A percentile compares a stretch with the other conserved stretches of the same genome.
Evolutionary conservation across 1,140 invertebrate genomes (phyloP).

Genomic region (Penaeus indicus): DNA sequence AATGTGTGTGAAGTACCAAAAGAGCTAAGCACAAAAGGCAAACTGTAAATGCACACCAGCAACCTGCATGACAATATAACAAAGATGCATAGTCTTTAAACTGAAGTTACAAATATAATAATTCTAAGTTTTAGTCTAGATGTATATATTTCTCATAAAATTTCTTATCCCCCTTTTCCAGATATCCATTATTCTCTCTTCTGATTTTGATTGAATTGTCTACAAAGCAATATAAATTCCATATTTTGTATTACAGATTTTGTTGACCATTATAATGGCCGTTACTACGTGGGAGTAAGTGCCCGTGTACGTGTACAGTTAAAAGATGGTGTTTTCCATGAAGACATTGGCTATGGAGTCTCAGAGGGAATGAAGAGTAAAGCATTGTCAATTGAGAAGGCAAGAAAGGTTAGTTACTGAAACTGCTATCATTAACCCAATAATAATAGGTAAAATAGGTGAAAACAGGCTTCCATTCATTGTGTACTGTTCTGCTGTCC

Average conservation of each 20-base stretch:
- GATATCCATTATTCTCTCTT: neutral
- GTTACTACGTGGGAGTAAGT: constrained; percentile 73
- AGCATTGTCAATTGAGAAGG: constrained; percentile 72
- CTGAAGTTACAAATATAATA: too few species aligned
- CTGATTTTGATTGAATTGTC: neutral
- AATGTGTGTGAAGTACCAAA: too few species aligned
- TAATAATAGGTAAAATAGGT: neutral
- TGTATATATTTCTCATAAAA: too few species aligned
- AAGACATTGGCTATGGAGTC: constrained; percentile 74
- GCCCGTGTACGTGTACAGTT: constrained; percentile 72
- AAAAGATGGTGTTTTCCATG: constrained; percentile 73
- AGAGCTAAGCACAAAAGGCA: too few species aligned
- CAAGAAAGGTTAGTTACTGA: constrained; percentile 69
- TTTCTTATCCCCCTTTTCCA: too few species aligned
- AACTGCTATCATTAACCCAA: neutral
- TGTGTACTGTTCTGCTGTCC: too few species aligned
- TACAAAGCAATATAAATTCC: neutral
- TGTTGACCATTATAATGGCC: constrained; percentile 69
- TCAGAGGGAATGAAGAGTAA: constrained; percentile 73
- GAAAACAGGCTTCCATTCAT: too few species aligned
- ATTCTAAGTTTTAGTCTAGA: too few species aligned
- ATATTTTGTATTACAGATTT: constrained; percentile 61
- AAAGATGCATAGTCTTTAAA: too few species aligned
- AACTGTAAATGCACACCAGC: too few species aligned
- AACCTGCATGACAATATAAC: too few species aligned